These are phyloP conservation scores for Butastur rufipennis DNA, from an alignment of 2,113 vertebrate genomes.

Conservation along the genomic window DNA sequence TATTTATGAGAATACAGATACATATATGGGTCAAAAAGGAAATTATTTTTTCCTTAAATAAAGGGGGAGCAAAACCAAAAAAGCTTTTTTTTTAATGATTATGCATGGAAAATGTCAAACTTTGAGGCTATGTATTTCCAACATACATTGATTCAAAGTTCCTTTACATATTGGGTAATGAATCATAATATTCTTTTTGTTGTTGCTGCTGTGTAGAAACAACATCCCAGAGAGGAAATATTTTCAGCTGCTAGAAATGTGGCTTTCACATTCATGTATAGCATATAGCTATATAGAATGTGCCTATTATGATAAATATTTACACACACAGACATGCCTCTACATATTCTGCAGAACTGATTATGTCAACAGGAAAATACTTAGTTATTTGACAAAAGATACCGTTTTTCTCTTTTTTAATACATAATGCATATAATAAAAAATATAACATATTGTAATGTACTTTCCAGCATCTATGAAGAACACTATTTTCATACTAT, in stretches of 20 bases:
- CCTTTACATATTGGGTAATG: background rate
- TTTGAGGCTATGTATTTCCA: background rate
- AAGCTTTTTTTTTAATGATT: background rate
- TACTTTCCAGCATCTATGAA: background rate
- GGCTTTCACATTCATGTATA: background rate
- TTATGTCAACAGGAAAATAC: background rate
- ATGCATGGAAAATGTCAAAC: accelerated
- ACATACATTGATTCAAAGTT: background rate
- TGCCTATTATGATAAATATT: background rate
- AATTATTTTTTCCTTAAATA: background rate
- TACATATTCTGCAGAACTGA: background rate
- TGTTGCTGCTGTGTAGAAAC: background rate
- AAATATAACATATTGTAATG: background rate
- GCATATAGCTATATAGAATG: background rate
- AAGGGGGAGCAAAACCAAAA: background rate
- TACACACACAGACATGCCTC: background rate
- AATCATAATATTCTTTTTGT: background rate
- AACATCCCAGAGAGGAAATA: background rate
- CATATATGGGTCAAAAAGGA: background rate
- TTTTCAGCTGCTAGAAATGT: background rate
- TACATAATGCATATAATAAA: background rate
- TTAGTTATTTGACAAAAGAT: background rate
- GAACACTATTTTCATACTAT: background rate
- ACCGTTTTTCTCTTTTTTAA: accelerated
- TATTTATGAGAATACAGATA: background rate